Conservation (phyloP, 2,888 invertebrate genomes). For the Drosophila anomalata region DNA sequence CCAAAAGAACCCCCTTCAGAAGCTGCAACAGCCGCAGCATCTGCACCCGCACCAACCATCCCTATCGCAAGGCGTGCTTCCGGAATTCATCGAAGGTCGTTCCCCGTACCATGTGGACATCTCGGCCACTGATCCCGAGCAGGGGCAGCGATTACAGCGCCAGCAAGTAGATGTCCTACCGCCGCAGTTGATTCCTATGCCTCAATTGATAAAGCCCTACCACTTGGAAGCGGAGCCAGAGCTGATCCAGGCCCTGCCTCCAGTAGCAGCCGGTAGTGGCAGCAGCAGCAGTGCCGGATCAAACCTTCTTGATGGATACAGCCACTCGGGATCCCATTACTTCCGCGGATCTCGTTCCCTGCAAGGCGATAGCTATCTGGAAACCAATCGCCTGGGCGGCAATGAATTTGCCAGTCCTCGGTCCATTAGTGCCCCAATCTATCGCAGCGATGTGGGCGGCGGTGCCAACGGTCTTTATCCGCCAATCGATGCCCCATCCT, state of each 20-base stretch:
- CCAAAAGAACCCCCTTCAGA: conserved; percentile 50
- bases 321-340: conserved; percentile 59
- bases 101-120: conserved; percentile 89
- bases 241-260: conserved; percentile 80
- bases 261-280: conserved; percentile 51
- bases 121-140: conserved; percentile 73
- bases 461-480: conserved; percentile 71
- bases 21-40: conserved; percentile 40
- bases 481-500: conserved; percentile 76
- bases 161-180: conserved; percentile 83
- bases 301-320: conserved; percentile 69
- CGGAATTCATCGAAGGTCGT: conserved; percentile 88
- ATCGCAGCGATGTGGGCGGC: conserved; percentile 66
- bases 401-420: conserved; percentile 45
- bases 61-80: conserved; percentile 34
- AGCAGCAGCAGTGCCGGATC: conserved; percentile 49
- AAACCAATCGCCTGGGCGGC: conserved; percentile 67
- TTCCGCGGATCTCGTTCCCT: conserved; percentile 79
- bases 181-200: conserved; percentile 80
- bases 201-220: conserved; percentile 81
- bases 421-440: conserved; percentile 68
- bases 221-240: conserved; percentile 82
- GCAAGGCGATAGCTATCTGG: conserved; percentile 67
- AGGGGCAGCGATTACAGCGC: conserved; percentile 70
- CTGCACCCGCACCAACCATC: conserved; percentile 47